Evolutionary conservation across 2,113 vertebrate genomes (phyloP).

Genomic region (Colaptes auratus): DNA sequence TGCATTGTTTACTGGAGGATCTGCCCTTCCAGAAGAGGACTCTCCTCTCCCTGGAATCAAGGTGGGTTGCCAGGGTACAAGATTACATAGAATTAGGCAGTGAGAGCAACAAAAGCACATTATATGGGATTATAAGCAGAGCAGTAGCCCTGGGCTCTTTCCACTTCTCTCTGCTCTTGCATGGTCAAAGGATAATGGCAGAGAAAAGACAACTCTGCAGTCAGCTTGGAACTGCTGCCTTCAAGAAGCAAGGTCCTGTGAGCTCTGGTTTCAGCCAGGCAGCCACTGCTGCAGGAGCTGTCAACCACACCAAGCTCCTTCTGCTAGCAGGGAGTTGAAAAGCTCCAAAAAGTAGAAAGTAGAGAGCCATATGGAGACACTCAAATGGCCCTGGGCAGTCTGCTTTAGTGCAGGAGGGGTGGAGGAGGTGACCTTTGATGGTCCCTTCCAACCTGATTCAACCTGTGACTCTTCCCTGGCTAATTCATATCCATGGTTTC

Average conservation of each 20-base stretch:
- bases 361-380: neutral
- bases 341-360: rapidly evolving
- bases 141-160: neutral
- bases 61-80: neutral
- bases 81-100: neutral
- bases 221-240: neutral
- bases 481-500: no score
- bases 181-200: neutral
- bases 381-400: no score
- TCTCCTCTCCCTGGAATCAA: neutral
- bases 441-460: no score
- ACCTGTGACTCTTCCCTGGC: no score
- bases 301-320: neutral
- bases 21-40: neutral
- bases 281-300: neutral
- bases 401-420: no score
- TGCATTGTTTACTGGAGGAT: neutral
- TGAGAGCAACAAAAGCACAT: neutral
- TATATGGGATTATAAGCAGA: neutral
- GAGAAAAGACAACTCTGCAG: neutral
- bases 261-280: neutral
- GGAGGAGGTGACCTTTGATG: no score
- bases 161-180: neutral
- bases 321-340: neutral
- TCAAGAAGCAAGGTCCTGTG: neutral